Base-by-base conservation (phyloP, 2,797 vertebrate species). In the Poeciliopsis presidionis region DNA sequence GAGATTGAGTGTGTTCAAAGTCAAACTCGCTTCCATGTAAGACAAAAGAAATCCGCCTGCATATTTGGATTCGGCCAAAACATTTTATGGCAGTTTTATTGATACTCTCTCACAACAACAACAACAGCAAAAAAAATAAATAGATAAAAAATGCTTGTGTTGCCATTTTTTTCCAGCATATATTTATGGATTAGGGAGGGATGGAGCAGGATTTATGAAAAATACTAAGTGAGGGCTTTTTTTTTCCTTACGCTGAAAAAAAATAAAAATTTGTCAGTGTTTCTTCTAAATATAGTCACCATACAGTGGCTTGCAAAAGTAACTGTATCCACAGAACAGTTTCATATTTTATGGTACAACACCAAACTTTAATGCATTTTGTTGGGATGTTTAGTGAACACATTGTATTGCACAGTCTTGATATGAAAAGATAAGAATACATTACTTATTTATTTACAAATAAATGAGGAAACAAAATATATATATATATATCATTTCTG, bases 51-150 rank as follows among this genome's bases (percentile, higher is more conserved):
- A 18, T 63, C n/a, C 20, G 11, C 20, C 28, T 41, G 3, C 41
- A 39, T 46, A 45, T 65, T 65, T 57, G 57, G 8, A 76, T 75
- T 75, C 59, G 51, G 14, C 55, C 5, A 22, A 63, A 53, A 81
- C 18, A 22, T 39, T 39, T 65, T 65, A 18, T 2, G 11, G 33
- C 16, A 39, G 16, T 13, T n/a, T 59, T 28, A 74, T 51, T 69
- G 55, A 53, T 28, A 59, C 72, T 72, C 25, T 33, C 53, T 61
- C 18, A 33, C 3, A 61, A 69, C 16, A 12, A 46, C 4, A 22
- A 46, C 4, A 22, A 8, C 20, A 51, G 18, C 47, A 20, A 51
- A 51, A 51, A 6, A 47, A 20, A 46, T 5, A 14, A 46, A 4
- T 7, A 41, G 7, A 41, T 41, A 41, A 16, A 47, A 51, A 22